A percentile compares a stretch with the other conserved stretches of the same genome.
phyloP scores from a whole-genome alignment of 2,113 vertebrate species.

The Crotalus horridus region DNA sequence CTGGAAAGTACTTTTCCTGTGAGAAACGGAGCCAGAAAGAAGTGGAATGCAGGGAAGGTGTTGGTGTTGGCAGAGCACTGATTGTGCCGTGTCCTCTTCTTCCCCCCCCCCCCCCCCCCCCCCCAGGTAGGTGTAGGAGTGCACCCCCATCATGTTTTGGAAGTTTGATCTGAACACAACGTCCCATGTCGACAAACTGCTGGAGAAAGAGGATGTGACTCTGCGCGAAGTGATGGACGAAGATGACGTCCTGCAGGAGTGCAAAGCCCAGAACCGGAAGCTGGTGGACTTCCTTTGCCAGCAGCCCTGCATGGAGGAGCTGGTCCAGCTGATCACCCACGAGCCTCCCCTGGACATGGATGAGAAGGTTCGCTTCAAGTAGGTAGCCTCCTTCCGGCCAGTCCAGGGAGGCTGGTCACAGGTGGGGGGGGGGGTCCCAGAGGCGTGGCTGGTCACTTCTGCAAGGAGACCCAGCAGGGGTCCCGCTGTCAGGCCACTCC shows the following conservation, averaged over 20 bases:
- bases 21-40: neutral
- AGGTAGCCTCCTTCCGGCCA: slow-evolving; percentile 53
- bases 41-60: neutral
- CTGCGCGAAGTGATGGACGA: slow-evolving; percentile 93
- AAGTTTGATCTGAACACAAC: slow-evolving; percentile 96
- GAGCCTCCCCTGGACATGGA: slow-evolving; percentile 89
- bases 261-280: slow-evolving; percentile 93
- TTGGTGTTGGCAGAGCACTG: no score
- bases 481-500: neutral
- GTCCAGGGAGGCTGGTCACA: neutral
- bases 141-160: slow-evolving; percentile 91
- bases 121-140: slow-evolving; percentile 62
- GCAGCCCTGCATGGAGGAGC: slow-evolving; percentile 91
- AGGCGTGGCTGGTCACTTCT: neutral
- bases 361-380: slow-evolving; percentile 97
- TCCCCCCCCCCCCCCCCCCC: no score
- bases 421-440: neutral
- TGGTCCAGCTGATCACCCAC: slow-evolving; percentile 88
- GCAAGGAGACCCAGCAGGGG: neutral
- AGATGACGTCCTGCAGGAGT: slow-evolving; percentile 94
- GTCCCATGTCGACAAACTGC: slow-evolving; percentile 93
- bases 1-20: neutral
- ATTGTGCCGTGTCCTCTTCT: no score
- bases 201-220: slow-evolving; percentile 91
- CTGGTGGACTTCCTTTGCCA: slow-evolving; percentile 92